Conservation (phyloP, 2,888 invertebrate species). For the Tinea trinotella region DNA sequence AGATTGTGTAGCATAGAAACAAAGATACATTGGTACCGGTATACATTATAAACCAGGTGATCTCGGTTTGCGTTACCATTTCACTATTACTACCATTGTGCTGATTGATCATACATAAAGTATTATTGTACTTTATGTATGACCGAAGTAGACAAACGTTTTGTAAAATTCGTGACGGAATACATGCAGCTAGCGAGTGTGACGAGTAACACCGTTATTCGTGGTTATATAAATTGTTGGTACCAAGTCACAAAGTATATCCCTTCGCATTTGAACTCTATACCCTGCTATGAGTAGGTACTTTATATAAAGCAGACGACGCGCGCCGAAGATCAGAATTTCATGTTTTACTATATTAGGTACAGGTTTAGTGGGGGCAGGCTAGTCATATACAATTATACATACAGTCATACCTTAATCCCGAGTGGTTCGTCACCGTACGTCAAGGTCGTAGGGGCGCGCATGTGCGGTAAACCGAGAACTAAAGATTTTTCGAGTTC, state of each 20-base stretch:
- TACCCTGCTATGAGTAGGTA: not conserved
- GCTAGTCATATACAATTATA: not conserved
- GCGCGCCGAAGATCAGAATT: not conserved
- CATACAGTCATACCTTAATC: constrained; percentile 6
- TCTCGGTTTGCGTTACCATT: no score
- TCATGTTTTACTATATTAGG: not conserved
- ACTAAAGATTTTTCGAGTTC: constrained; percentile 15
- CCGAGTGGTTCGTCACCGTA: constrained; percentile 37
- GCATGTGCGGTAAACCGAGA: constrained; percentile 43
- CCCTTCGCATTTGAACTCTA: constrained; percentile 2
- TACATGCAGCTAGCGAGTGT: not conserved
- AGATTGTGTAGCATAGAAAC: not conserved
- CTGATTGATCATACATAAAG: no score
- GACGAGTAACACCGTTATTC: constrained; percentile 17
- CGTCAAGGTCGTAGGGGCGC: constrained; percentile 53
- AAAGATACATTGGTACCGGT: no score
- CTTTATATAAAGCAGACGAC: no score
- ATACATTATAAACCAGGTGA: no score
- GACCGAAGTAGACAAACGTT: not conserved
- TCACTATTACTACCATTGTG: no score
- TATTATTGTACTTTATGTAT: no score
- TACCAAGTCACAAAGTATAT: not conserved
- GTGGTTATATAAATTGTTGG: constrained; percentile 8
- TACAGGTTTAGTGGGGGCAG: not conserved
- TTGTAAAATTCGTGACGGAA: not conserved